Evolutionary conservation across 2,888 invertebrate genomes (phyloP), one percentile per base, ranked within the genome.

Genomic region (Ichneumoninae sp.): DNA sequence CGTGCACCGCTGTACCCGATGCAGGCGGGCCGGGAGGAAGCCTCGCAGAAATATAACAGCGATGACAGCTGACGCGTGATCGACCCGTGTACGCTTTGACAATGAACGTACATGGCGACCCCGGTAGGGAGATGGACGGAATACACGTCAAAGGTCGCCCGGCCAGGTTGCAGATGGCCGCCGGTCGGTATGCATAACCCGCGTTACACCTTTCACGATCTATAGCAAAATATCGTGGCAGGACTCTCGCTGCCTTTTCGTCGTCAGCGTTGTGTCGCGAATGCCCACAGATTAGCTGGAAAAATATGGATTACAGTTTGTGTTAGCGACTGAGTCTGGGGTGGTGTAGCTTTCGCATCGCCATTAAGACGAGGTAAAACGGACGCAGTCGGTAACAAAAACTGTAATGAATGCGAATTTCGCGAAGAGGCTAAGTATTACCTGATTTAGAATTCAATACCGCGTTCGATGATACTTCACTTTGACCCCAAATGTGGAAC

Each of bases 11-110:
- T 19, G 19, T 65, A 65, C 47, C 10, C 13, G 19, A 26, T 57
- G 10, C 30, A 33, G n/a, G 5, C 22, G 13, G 7, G 3, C 63
- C n/a, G 10, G 30, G 54, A 30, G 8, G 26, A 57, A 57, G 69
- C 26, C n/a, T 26, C 22, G 69, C 78, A 13, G 69, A 80, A 85
- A 81, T 87, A 70, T 86, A 85, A 88, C 77, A 81, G 68, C 83
- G 86, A 82, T 88, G 88, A 88, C 88, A 88, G 88, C 86, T 88
- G 88, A 87, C 88, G 85, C 87, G 86, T 88, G 87, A 73, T 81
- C 83, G 82, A 85, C 82, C 66, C 85, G 82, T 77, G 84, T 60
- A 65, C 80, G 74, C 73, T 10, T 52, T 69, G 22, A 82, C 73
- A 81, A 75, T 81, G 73, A 82, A 65, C 54, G 2, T 50, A 36